Base-by-base conservation (phyloP, 2,888 invertebrate genomes). In the Hydriomena furcata region DNA sequence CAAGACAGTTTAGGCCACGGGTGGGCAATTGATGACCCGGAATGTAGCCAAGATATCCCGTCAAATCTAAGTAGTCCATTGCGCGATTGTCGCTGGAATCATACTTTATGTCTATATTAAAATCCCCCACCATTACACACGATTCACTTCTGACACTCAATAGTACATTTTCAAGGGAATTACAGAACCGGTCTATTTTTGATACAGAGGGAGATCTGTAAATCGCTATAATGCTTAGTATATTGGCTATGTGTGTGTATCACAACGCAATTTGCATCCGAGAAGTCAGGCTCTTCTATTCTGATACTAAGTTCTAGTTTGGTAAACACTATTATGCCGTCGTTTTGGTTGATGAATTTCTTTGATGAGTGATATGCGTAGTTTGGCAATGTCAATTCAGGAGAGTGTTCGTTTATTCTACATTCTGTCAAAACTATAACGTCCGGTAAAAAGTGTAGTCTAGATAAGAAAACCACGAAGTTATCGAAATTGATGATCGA, bases 21-120 rank as follows among this genome's bases (percentile, higher is more conserved):
- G 48, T 48, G n/a, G 48, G 41, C 3, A 36, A 10, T 1, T 7
- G 6, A 20, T 48, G 48, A 7, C 45, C 30, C 5, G 45, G 31
- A 2, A 38, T 37, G 10, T 31, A 45, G 5, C 41, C 48, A 5
- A 37, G 10, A 8, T 48, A 11, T 1, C 31, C 8, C 0, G 48
- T 48, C 1, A 48, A n/a, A 0, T 48, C 48, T 1, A 48, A 7
- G 12, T 48, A 48, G 4, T 28, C 30, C n/a, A 10, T 6, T 10
- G 30, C 6, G 6, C 31, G 36, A 7, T 10, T 21, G 24, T 48
- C 48, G n/a, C 6, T 11, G 1, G 41, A 20, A 12, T 24, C 31
- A 3, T 7, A 1, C 4, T 7, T 11, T n/a, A 23, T 36, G 20
- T 44, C 28, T 1, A 44, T 44, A n/a, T 44, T 35, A 1, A 44